Evolutionary conservation across 2,113 vertebrate species (phyloP), one percentile per base, ranked within the genome.

Genomic region (Phylloscopus whistleri): DNA sequence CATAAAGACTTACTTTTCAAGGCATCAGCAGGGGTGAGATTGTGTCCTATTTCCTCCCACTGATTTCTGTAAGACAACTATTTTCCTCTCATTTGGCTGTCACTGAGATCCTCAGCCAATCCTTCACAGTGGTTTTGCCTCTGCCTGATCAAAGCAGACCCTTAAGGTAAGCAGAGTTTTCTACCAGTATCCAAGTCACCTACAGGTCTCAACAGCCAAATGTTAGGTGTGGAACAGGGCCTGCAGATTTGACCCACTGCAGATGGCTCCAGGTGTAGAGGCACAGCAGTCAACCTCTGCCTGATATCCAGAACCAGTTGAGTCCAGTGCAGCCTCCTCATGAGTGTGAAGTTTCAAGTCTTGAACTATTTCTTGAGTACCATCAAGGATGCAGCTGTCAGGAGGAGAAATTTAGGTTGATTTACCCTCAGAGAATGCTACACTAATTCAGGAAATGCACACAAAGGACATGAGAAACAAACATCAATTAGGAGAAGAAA

Each of bases 371-470:
- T 30, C 31, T 90, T 66, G n/a, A 58, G 33, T 43, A 62, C 73
- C 28, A 62, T 80, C 53, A 58, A 90, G 63, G 82, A 94, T 93
- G 67, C 79, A 93, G 82, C 90, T 95, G 75, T 78, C 72, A 95
- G 79, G 58, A 90, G 59, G 28, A 31, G 58, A 91, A 94, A 94
- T 93, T 93, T 79, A 88, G 9, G n/a, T 80, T 90, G 95, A 90
- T 90, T 85, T 86, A 87, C 55, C 76, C 64, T 84, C 23, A 2
- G 76, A 94, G 68, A 89, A 95, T 78, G 76, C 43, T 83, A 39
- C n/a, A 31, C 83, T 95, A 91, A 96, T 94, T 94, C 82, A 95
- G 69, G 80, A 96, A 97, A 85, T 88, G n/a, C 66, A 91, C 51
- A 80, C 59, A 94, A 92, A 95, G 37, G 92, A 91, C 82, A 78